Evolutionary conservation across 2,113 vertebrate species (phyloP).

Genomic region (Eclectus roratus): DNA sequence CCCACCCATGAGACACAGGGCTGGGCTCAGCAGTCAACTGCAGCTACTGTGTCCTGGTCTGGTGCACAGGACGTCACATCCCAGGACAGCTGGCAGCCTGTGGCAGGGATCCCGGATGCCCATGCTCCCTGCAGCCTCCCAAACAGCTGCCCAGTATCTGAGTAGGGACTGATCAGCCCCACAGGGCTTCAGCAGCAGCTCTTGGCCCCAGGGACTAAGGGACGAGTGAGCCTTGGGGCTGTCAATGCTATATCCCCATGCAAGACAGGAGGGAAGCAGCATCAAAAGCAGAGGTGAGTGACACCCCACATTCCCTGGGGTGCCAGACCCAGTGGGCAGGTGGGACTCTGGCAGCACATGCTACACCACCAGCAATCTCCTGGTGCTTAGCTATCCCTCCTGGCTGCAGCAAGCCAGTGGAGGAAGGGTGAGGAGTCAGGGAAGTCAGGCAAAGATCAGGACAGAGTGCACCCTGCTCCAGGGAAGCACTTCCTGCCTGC

Average conservation of each 20-base stretch:
- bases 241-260: fast-evolving
- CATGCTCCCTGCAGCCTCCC: neutral
- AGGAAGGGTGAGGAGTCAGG: neutral
- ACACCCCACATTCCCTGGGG: fast-evolving
- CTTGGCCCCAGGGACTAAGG: neutral
- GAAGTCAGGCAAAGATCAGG: neutral
- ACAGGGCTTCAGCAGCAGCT: neutral
- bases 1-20: fast-evolving
- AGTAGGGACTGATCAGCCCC: neutral
- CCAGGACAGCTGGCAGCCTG: neutral
- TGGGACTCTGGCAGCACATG: neutral
- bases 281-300: neutral
- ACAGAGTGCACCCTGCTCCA: neutral
- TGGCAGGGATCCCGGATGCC: neutral
- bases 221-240: neutral
- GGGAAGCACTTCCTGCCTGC: neutral
- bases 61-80: neutral
- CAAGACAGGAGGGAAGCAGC: neutral
- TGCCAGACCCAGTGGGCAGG: neutral
- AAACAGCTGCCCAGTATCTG: neutral
- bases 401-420: fast-evolving
- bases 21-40: neutral
- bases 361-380: neutral
- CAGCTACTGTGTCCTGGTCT: neutral
- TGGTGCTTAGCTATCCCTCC: neutral